These are phyloP conservation scores for Drosophila quasianomalipes DNA, from an alignment of 2,888 invertebrate species.

Conservation along the genomic window DNA sequence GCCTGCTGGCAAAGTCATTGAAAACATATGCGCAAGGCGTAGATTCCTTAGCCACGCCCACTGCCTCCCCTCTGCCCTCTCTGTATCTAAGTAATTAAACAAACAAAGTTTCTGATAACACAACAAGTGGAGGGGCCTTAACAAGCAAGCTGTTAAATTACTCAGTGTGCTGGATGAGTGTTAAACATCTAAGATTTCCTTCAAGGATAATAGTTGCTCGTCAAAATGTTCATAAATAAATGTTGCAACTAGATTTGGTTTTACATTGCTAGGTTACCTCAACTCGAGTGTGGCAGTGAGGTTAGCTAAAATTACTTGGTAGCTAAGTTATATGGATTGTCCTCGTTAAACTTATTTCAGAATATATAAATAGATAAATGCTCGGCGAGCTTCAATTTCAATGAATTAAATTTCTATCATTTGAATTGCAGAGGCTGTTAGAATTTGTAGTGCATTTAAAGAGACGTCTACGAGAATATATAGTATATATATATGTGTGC, in stretches of 20 bases:
- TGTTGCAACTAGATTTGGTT: not conserved
- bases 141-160: slow-evolving; percentile 56
- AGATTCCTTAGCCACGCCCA: slow-evolving; percentile 23
- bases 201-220: slow-evolving; percentile 17
- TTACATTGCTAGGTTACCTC: not conserved
- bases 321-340: not conserved
- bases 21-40: slow-evolving; percentile 66
- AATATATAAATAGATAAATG: not conserved
- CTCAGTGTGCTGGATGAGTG: not conserved
- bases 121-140: slow-evolving; percentile 32
- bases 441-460: too few relatives aligned
- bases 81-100: slow-evolving; percentile 66
- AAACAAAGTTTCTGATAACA: slow-evolving; percentile 71
- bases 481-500: not conserved
- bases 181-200: slow-evolving; percentile 16
- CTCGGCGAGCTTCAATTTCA: not conserved
- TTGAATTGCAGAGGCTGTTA: too few relatives aligned
- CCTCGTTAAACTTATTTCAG: not conserved
- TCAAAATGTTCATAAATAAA: slow-evolving; percentile 9
- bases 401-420: too few relatives aligned
- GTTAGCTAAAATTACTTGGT: not conserved
- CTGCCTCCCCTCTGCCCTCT: not conserved
- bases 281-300: not conserved
- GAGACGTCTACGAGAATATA: not conserved
- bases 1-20: slow-evolving; percentile 57